Conservation (phyloP, 2,888 invertebrate species). For the Tenthredo livida region DNA sequence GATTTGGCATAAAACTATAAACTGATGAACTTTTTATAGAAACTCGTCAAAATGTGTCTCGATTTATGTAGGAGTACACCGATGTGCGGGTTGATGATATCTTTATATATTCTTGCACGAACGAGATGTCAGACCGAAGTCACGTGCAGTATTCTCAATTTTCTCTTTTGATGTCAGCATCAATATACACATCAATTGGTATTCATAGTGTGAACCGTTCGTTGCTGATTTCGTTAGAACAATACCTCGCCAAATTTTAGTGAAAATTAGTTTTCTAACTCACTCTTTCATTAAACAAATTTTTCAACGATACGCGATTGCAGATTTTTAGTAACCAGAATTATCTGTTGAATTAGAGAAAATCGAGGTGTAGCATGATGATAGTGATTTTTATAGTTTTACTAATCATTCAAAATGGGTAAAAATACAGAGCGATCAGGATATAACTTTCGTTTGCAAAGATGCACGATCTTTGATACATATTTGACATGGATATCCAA, state of each 20-base stretch:
- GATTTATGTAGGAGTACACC: neutral
- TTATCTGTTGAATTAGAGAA: neutral
- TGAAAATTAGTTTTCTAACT: neutral
- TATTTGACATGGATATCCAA: neutral
- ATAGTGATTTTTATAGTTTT: neutral
- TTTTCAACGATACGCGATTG: too few relatives aligned
- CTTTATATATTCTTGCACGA: neutral
- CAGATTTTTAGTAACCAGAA: too few relatives aligned
- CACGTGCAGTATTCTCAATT: neutral
- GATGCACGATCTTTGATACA: neutral
- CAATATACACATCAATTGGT: conserved; percentile 44
- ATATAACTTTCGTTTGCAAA: neutral
- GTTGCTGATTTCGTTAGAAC: conserved; percentile 11
- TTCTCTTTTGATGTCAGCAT: conserved; percentile 17
- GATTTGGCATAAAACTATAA: neutral
- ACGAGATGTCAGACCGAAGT: neutral
- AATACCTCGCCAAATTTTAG: neutral
- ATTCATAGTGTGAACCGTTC: conserved; percentile 20
- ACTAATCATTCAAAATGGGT: neutral
- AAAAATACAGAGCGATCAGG: neutral
- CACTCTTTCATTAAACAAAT: too few relatives aligned
- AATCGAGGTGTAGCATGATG: neutral
- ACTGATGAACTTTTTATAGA: neutral
- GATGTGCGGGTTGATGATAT: neutral
- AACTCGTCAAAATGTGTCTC: neutral